Base-by-base conservation (phyloP, 2,888 invertebrate species). In the Perizoma affinitatum region DNA sequence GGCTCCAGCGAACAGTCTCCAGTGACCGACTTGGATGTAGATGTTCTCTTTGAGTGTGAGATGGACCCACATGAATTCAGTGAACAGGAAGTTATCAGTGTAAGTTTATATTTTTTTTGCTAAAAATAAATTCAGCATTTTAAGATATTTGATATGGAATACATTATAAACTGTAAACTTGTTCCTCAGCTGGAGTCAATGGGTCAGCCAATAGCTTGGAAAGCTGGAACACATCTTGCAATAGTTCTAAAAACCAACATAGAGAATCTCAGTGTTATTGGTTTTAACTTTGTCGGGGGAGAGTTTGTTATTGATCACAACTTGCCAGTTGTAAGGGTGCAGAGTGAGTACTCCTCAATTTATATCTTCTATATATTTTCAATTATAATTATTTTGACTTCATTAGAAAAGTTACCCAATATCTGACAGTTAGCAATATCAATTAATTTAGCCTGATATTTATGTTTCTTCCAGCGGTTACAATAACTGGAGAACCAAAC, bases 151-250 rank as follows among this genome's bases (percentile, higher is more conserved):
- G 3, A 22, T 22, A 22, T 22, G 22, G 22, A 22, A 22, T 22
- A 22, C 22, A 22, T 22, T 22, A 22, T 22, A 22, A n/a, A n/a
- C n/a, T n/a, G n/a, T n/a, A n/a, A n/a, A 22, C 22, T 3, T 22
- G 22, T 3, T 22, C 22, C 80, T 43, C 85, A 97, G 96, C 90
- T 97, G 75, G 96, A 97, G 79, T 94, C 95, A 74, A 96, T 96
- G 84, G 97, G 97, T 58, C 94, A 95, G 78, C 94, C 96, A 50
- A 91, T 96, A 58, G 96, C 96, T 36, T 97, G 97, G 97, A 96
- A 95, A 76, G 95, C 95, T 54, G 94, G 95, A 54, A 95, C 96
- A 67, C 94, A 95, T 79, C 94, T 97, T 75, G 95, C 95, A 53
- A 91, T 96, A 68, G 94, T 97, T 64, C 75, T 97, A 58, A 96